A percentile compares a stretch with the other conserved stretches of the same genome.
Evolutionary conservation across 2,797 vertebrate species (phyloP).

Genomic region (Takifugu rubripes): DNA sequence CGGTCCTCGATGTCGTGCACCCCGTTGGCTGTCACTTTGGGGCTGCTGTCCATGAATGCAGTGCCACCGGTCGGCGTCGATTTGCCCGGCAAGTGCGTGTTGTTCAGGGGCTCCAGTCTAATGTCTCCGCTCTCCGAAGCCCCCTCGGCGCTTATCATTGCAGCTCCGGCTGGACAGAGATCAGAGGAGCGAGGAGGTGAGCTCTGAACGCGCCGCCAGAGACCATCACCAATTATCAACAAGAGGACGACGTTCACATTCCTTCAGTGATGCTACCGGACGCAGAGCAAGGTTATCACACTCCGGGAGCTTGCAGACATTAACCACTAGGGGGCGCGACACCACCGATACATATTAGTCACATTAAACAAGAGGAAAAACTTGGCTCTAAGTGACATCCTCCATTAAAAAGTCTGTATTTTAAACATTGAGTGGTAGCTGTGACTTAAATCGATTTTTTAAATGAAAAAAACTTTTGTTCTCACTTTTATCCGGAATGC

Average conservation of each 20-base stretch:
- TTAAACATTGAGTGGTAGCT: too few relatives aligned
- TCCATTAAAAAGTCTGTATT: neutral
- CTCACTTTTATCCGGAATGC: neutral
- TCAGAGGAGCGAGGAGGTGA: slow-evolving; percentile 24
- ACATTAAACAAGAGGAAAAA: slow-evolving; percentile 5
- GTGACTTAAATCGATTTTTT: too few relatives aligned
- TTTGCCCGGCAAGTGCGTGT: slow-evolving; percentile 69
- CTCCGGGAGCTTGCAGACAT: slow-evolving; percentile 41
- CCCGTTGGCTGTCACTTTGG: slow-evolving; percentile 90
- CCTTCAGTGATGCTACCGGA: slow-evolving; percentile 68
- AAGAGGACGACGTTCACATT: slow-evolving; percentile 62
- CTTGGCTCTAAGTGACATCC: slow-evolving; percentile 2
- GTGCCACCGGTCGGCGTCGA: slow-evolving; percentile 60
- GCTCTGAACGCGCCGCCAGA: slow-evolving; percentile 52
- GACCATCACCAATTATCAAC: slow-evolving; percentile 57
- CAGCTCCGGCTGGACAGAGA: slow-evolving; percentile 49
- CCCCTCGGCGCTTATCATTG: slow-evolving; percentile 67
- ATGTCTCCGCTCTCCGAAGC: slow-evolving; percentile 64
- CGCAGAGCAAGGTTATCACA: slow-evolving; percentile 66
- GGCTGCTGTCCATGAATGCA: slow-evolving; percentile 49
- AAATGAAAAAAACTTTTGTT: neutral
- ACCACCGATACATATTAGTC: slow-evolving; percentile 39
- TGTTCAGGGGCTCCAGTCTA: slow-evolving; percentile 68
- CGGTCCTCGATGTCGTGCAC: slow-evolving; percentile 96
- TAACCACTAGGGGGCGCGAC: slow-evolving; percentile 73